Evolutionary conservation across 2,888 invertebrate species (phyloP).

Genomic region (Drosophila planitibia): DNA sequence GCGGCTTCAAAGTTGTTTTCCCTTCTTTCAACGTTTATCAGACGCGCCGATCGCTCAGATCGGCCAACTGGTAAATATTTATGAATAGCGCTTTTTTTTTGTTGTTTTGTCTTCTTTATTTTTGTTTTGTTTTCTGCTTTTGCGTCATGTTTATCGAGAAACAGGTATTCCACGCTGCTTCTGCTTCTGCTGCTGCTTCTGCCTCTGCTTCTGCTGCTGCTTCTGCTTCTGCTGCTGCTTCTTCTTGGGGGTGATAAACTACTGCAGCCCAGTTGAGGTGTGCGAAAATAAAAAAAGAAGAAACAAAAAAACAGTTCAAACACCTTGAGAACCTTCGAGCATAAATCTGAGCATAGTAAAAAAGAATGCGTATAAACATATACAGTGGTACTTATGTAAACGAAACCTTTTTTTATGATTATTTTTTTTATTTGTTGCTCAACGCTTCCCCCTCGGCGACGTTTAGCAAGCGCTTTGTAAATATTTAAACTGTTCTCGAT

Average conservation of each 20-base stretch:
- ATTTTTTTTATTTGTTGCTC: neutral
- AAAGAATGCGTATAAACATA: neutral
- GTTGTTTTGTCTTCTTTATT: neutral
- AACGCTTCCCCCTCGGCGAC: conserved; percentile 53
- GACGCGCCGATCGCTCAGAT: conserved; percentile 50
- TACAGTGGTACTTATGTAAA: conserved; percentile 58
- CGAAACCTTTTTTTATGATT: conserved; percentile 26
- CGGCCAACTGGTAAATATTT: conserved; percentile 67
- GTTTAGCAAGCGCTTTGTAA: conserved; percentile 71
- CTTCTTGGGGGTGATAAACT: conserved; percentile 33
- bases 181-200: neutral
- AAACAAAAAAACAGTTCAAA: conserved; percentile 26
- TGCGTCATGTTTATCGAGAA: conserved; percentile 29
- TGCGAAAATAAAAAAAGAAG: conserved; percentile 42
- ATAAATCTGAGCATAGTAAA: conserved; percentile 36
- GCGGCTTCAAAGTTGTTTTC: conserved; percentile 66
- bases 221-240: neutral
- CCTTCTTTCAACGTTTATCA: conserved; percentile 68
- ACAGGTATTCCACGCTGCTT: conserved; percentile 43
- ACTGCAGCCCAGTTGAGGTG: conserved; percentile 35
- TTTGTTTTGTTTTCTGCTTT: neutral
- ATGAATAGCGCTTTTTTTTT: conserved; percentile 62
- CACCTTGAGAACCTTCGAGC: conserved; percentile 45
- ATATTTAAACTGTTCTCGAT: conserved; percentile 76
- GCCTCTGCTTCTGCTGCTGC: neutral